phyloP scores from a whole-genome alignment of 2,888 invertebrate species.

The Drosophila subquinaria region DNA sequence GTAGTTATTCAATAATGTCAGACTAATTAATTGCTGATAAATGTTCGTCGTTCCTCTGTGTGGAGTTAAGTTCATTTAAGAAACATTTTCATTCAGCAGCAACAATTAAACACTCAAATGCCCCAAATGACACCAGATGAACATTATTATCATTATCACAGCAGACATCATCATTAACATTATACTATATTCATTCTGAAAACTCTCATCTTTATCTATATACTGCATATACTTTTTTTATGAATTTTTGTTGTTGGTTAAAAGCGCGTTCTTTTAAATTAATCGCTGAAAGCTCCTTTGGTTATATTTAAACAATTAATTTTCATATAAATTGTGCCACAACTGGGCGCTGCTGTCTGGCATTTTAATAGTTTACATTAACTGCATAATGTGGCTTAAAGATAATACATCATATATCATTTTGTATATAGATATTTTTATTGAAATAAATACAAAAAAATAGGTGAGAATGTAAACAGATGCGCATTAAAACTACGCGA shows the following conservation, averaged over 20 bases:
- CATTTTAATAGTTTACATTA: slow-evolving; percentile 63
- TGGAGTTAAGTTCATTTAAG: slow-evolving; percentile 57
- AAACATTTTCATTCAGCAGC: slow-evolving; percentile 43
- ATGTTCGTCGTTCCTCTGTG: slow-evolving; percentile 46
- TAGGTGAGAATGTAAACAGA: slow-evolving; percentile 2
- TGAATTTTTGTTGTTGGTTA: slow-evolving; percentile 10
- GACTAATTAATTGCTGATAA: slow-evolving; percentile 71
- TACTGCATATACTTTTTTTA: slow-evolving; percentile 31
- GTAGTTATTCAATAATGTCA: slow-evolving; percentile 35
- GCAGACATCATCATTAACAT: slow-evolving; percentile 42
- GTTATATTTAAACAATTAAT: slow-evolving; percentile 61
- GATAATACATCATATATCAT: slow-evolving; percentile 23
- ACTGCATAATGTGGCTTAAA: slow-evolving; percentile 46
- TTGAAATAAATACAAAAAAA: not conserved
- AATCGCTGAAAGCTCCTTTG: slow-evolving; percentile 39
- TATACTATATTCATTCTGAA: slow-evolving; percentile 40
- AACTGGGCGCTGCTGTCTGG: slow-evolving; percentile 21
- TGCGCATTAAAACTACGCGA: no score
- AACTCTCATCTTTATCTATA: slow-evolving; percentile 30
- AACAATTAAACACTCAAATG: slow-evolving; percentile 56
- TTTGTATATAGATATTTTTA: not conserved
- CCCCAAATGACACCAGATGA: slow-evolving; percentile 19
- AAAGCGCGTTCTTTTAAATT: slow-evolving; percentile 34
- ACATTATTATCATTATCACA: slow-evolving; percentile 43
- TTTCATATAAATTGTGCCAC: slow-evolving; percentile 35